Evolutionary conservation across 92 coral and sea anemone genomes (phyloP).

Genomic region (Paramuricea clavata): DNA sequence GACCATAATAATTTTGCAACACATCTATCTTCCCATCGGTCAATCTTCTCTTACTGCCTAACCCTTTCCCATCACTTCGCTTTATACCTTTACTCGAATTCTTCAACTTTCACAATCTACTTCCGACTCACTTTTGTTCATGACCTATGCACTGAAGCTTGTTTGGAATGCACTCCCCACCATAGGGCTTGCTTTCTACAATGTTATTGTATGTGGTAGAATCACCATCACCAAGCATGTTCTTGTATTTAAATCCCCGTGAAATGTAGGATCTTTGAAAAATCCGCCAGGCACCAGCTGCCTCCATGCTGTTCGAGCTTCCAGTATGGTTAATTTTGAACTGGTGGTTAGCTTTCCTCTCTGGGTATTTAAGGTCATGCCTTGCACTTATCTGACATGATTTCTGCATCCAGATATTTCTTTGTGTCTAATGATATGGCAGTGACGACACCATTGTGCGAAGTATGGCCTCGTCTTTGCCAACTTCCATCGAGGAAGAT

Average conservation of each 20-base stretch:
- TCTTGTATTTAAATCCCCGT: slow-evolving; percentile 14
- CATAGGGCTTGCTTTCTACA: slow-evolving; percentile 30
- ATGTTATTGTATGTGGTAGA: slow-evolving; percentile 17
- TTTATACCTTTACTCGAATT: slow-evolving; percentile 2
- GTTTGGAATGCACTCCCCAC: neutral
- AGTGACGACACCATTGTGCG: too few relatives aligned
- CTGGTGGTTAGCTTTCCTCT: too few relatives aligned
- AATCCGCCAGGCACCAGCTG: neutral
- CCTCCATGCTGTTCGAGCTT: slow-evolving; percentile 31
- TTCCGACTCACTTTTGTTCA: slow-evolving; percentile 22
- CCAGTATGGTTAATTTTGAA: too few relatives aligned
- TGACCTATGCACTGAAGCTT: slow-evolving; percentile 36
- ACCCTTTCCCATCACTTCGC: slow-evolving; percentile 33
- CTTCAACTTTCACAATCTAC: slow-evolving; percentile 1
- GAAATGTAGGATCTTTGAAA: neutral
- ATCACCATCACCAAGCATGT: slow-evolving; percentile 42
- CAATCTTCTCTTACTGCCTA: neutral
- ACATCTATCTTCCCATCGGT: neutral
- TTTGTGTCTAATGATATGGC: too few relatives aligned
- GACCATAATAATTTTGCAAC: slow-evolving; percentile 10
- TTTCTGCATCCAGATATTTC: too few relatives aligned
- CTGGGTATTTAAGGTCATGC: too few relatives aligned
- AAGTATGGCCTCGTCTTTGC: too few relatives aligned
- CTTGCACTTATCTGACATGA: too few relatives aligned
- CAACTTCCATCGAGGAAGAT: too few relatives aligned